These are phyloP conservation scores for Podarcis muralis DNA, from an alignment of 2,113 vertebrate species.

Conservation along the genomic window DNA sequence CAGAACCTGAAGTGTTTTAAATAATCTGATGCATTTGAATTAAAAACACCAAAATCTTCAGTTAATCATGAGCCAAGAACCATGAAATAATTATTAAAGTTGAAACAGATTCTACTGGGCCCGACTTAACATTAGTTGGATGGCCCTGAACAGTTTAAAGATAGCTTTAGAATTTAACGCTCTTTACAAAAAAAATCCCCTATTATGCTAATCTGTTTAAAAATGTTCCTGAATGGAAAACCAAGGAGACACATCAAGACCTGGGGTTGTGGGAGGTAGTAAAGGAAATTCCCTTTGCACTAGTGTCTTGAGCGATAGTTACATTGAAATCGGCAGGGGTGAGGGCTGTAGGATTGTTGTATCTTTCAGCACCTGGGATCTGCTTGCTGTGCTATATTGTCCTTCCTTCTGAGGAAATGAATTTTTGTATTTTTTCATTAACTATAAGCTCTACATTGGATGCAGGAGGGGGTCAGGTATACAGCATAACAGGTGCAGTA, in stretches of 20 bases:
- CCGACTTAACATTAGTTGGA: neutral
- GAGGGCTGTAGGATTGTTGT: neutral
- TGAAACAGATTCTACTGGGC: neutral
- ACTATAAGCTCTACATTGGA: constrained; percentile 56
- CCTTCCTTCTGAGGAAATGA: constrained; percentile 70
- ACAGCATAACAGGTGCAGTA: constrained; percentile 60
- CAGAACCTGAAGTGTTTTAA: neutral
- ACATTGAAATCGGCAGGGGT: constrained; percentile 33
- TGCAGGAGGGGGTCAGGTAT: constrained; percentile 65
- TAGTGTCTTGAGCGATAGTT: constrained; percentile 23
- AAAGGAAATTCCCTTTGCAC: neutral
- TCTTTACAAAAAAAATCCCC: neutral
- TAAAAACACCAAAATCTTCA: neutral
- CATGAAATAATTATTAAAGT: neutral
- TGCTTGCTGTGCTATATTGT: constrained; percentile 57
- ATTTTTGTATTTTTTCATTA: constrained; percentile 70
- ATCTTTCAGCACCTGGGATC: neutral
- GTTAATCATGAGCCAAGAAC: neutral
- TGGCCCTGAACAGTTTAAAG: neutral
- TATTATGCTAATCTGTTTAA: neutral
- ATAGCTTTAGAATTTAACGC: neutral
- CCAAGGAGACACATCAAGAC: neutral
- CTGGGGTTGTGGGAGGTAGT: neutral
- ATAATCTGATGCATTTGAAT: neutral
- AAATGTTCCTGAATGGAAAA: neutral